Percentiles rank a stretch among this genome's conserved stretches.
phyloP scores from a whole-genome alignment of 2,888 invertebrate genomes.

The Brachypalpus laphriformis region DNA sequence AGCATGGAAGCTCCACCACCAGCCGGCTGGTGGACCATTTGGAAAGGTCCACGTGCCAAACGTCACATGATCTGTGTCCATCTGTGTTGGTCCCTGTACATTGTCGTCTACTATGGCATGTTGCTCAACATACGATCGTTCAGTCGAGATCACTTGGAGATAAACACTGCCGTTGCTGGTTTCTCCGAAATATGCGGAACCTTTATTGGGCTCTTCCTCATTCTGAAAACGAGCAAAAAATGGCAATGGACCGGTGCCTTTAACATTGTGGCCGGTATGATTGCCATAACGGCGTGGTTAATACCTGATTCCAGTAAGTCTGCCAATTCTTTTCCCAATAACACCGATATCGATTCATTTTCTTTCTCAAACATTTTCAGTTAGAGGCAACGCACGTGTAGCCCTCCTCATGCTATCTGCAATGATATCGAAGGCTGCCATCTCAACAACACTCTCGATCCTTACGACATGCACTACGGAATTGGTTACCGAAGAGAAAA shows the following conservation, averaged over 20 bases:
- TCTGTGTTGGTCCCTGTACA: slow-evolving; percentile 82
- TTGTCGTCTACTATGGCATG: slow-evolving; percentile 83
- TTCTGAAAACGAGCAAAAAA: slow-evolving; percentile 80
- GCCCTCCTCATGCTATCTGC: slow-evolving; percentile 82
- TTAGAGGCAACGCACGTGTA: slow-evolving; percentile 79
- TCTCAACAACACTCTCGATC: slow-evolving; percentile 82
- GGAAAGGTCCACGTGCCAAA: slow-evolving; percentile 81
- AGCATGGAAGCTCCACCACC: slow-evolving; percentile 81
- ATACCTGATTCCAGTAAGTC: slow-evolving; percentile 79
- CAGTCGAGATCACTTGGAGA: slow-evolving; percentile 82
- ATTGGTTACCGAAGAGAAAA: slow-evolving; percentile 81
- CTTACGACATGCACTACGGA: slow-evolving; percentile 83
- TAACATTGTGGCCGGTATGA: slow-evolving; percentile 80
- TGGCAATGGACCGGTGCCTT: slow-evolving; percentile 82
- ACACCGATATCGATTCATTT: not conserved
- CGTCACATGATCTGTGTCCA: slow-evolving; percentile 82
- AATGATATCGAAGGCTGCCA: slow-evolving; percentile 83
- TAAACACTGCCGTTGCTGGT: slow-evolving; percentile 83
- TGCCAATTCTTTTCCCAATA: not conserved
- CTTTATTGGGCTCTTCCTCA: slow-evolving; percentile 81
- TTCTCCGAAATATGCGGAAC: slow-evolving; percentile 81
- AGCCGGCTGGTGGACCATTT: slow-evolving; percentile 82
- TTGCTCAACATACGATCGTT: slow-evolving; percentile 83
- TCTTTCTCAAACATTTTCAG: slow-evolving; percentile 67
- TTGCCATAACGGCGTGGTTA: slow-evolving; percentile 82